Evolutionary conservation across 2,888 invertebrate genomes (phyloP).

Genomic region (Drosophila prostipennis): DNA sequence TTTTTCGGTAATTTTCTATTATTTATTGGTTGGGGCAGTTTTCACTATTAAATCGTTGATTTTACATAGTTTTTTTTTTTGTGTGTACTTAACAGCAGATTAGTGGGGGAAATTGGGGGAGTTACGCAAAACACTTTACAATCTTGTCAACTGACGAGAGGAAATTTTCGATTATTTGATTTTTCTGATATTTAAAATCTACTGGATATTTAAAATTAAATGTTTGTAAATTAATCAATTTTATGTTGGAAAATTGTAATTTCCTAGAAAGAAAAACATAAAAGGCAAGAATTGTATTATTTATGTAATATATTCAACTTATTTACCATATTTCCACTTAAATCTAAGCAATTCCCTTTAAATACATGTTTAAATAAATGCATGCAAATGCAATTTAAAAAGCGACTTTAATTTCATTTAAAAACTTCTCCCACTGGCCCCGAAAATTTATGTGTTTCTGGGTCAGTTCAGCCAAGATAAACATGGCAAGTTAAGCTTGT

Average conservation of each 20-base stretch:
- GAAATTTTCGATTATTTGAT: conserved; percentile 25
- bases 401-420: conserved; percentile 24
- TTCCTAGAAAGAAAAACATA: no score
- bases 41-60: no score
- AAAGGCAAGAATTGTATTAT: no score
- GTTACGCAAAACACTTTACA: conserved; percentile 8
- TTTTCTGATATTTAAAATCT: not conserved
- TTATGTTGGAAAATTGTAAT: not conserved
- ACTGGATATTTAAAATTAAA: no score
- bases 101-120: conserved; percentile 8
- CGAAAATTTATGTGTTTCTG: conserved; percentile 56
- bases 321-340: not conserved
- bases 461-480: conserved; percentile 55
- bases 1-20: no score
- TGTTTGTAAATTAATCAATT: conserved; percentile 2
- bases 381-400: conserved; percentile 16
- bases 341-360: not conserved
- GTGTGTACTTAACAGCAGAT: conserved; percentile 24
- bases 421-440: conserved; percentile 15
- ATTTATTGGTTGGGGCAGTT: no score
- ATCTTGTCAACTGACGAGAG: not conserved
- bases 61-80: no score
- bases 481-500: conserved; percentile 43
- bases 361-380: not conserved
- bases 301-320: no score